Base-by-base conservation (phyloP, 1,140 invertebrate genomes). In the Amyelois transitella region DNA sequence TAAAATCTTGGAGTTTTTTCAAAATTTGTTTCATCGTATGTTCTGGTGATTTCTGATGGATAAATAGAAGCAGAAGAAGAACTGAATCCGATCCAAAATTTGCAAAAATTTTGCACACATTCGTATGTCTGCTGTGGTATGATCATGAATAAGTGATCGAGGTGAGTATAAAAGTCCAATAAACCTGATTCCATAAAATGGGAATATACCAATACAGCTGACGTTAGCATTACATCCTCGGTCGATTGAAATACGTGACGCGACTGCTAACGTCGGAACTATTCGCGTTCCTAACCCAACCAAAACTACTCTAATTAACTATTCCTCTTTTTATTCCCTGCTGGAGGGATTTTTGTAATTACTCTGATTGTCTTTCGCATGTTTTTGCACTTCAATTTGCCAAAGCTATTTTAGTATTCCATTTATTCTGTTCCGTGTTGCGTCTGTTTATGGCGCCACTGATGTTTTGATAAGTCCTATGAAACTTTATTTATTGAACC, bases 171-270 rank as follows among this genome's bases (percentile, higher is more conserved):
- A 38, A 38, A 38, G 32, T 38, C 32, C n/a, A 14, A 38, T 38
- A 38, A 38, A 14, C 32, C 32, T 38, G 32, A 38, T 38, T 38
- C n/a, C 32, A 38, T 38, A 38, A 38, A 38, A 38, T 14, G 32
- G 32, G n/a, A 38, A 38, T n/a, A 38, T 12, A 17, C 56, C 18
- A n/a, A 17, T 18, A 49, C 18, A 49, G 32, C 32, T 38, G 32
- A 38, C 32, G 32, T 32, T 32, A 32, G 8, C 32, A 38, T 38
- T 14, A 38, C n/a, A 38, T 38, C 32, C 12, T 38, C 32, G 64
- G 60, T 73, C 68, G 68, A 82, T 82, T 82, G 76, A 77, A 77
- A 74, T 80, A 74, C 73, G 79, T 82, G 77, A 69, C 64, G 32
- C 61, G 71, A 67, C 59, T 77, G 32, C 58, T 47, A 61, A 72